Evolutionary conservation across 2,888 invertebrate genomes (phyloP), one percentile per base, ranked within the genome.

Genomic region (Incurvaria masculella): DNA sequence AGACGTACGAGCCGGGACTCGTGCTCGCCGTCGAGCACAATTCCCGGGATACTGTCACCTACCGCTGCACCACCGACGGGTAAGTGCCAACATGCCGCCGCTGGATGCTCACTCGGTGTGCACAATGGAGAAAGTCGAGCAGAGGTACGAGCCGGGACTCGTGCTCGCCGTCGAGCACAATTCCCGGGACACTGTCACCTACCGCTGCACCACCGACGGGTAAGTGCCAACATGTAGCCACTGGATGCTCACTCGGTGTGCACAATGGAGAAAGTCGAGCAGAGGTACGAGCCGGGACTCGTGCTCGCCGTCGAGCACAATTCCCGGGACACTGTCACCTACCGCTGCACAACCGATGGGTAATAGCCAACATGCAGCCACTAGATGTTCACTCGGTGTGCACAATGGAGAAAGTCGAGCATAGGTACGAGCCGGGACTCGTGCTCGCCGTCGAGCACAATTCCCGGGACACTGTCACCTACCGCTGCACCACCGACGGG

Each of bases 161-260:
- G 80, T 81, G 45, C 63, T 79, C 42, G 72, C 68, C 0, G 61
- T 76, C 2, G 74, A 79, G 44, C 74, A 75, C 49, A 74, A 72
- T 54, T 67, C 67, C 5, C 68, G 68, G 47, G 78, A 76, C 1
- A 73, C 72, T 43, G 63, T 78, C 1, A 72, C 69, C 3, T 80
- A 80, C 56, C 68, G 67, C 54, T 79, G 79, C 53, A 74, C 73
- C 33, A 79, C 79, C 45, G 72, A 80, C 60, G 70, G 76, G 73
- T 71, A 60, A 68, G 73, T 61, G 46, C 17, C n/a, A n/a, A n/a
- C n/a, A n/a, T n/a, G n/a, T n/a, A n/a, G 57, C 81, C 80, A 1
- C 56, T 82, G 46, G 67, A 73, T 53, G 81, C 81, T 1, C 80
- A 81, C 54, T 78, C 76, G 0, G 78, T 82, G 41, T 81, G 81